These are phyloP conservation scores for Diarsia dahlii DNA, from an alignment of 2,888 invertebrate species.

Conservation along the genomic window DNA sequence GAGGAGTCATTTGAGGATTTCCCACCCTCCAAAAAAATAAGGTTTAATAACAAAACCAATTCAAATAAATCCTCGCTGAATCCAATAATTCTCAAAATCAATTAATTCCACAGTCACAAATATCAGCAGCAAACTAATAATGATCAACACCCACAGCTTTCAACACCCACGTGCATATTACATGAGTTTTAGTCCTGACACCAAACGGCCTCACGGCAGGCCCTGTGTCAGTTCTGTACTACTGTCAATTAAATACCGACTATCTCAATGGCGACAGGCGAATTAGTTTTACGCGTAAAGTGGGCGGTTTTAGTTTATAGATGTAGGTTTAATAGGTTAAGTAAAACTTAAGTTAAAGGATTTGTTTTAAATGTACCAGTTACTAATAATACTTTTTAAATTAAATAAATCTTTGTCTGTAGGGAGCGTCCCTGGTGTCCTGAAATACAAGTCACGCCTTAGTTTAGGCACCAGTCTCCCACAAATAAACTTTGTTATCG, in stretches of 20 bases:
- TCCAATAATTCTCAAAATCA: too few relatives aligned
- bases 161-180: conserved; percentile 73
- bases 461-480: too few relatives aligned
- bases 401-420: too few relatives aligned
- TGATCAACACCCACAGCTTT: conserved; percentile 65
- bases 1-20: too few relatives aligned
- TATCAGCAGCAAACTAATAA: conserved; percentile 64
- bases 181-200: conserved; percentile 70
- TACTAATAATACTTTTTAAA: too few relatives aligned
- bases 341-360: neutral
- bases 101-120: conserved; percentile 30
- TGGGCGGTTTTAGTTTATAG: conserved; percentile 39
- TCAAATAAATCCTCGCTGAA: too few relatives aligned
- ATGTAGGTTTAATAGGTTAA: conserved; percentile 6
- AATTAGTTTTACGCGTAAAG: conserved; percentile 70
- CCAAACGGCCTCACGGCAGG: conserved; percentile 55
- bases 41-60: too few relatives aligned
- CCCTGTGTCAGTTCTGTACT: conserved; percentile 76
- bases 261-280: conserved; percentile 73
- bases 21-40: too few relatives aligned
- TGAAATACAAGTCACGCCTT: too few relatives aligned
- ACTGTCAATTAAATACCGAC: conserved; percentile 77
- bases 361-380: too few relatives aligned
- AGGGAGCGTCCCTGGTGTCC: too few relatives aligned
- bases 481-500: too few relatives aligned